Conservation (phyloP, 53 echinoderm and acorn worm species). For the Echinarachnius parma region DNA sequence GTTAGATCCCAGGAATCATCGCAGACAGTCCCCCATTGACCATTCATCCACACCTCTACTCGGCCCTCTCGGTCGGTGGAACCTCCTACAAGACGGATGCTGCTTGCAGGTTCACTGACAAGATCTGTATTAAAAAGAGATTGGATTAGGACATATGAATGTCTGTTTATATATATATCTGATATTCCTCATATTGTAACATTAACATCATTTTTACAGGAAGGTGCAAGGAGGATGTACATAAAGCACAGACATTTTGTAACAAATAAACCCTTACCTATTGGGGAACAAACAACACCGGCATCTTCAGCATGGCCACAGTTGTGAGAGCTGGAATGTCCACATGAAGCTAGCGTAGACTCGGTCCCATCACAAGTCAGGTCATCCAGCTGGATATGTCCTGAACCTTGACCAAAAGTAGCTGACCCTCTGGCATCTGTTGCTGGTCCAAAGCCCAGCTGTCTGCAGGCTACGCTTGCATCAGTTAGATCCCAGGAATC, state of each 20-base stretch:
- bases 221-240: no score
- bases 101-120: no score
- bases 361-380: conserved; percentile 3
- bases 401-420: neutral
- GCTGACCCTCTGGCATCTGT: neutral
- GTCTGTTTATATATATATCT: no score
- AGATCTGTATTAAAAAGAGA: no score
- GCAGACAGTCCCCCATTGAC: conserved; percentile 19
- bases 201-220: neutral
- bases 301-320: conserved; percentile 19
- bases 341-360: neutral
- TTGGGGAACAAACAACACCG: neutral
- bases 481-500: conserved; percentile 1
- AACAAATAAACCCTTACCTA: neutral
- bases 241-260: neutral
- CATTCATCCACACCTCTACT: conserved; percentile 3
- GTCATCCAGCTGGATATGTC: conserved; percentile 5
- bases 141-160: no score
- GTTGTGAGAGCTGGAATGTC: neutral
- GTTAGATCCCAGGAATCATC: conserved; percentile 4
- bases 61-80: conserved; percentile 8
- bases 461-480: conserved; percentile 7
- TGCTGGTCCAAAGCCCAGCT: conserved; percentile 17
- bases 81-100: conserved; percentile 13
- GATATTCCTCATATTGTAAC: neutral